Base-by-base conservation (phyloP, 2,888 invertebrate species). In the Apotomis turbidana region DNA sequence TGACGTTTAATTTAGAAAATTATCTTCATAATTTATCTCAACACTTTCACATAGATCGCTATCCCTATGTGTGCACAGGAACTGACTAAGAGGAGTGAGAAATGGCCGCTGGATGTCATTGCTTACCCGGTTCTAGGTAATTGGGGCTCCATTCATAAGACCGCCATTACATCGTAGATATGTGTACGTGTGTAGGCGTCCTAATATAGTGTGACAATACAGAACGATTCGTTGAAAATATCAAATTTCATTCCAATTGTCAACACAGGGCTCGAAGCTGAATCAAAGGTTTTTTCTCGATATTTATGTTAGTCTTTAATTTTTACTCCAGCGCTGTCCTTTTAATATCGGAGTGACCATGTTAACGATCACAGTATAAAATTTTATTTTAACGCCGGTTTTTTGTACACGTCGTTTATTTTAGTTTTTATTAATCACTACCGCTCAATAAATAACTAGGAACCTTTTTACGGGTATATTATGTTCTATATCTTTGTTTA, bases 301-400 rank as follows among this genome's bases (percentile, higher is more conserved):
- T 90, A 90, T 93, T 92, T 92, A 91, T 92, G 89, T 89, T 85
- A 87, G 88, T 90, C 91, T 92, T 92, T 92, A 91, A 92, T 91
- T 92, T 93, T 92, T 90, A 90, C 91, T 90, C 84, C 86, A 85
- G 82, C 87, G 88, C 83, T 87, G 88, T 87, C 90, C 91, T 89
- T 93, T 92, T 92, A 90, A 92, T 91, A 91, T 91, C 84, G 88
- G 85, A 86, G 83, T 83, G 88, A 83, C 86, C 85, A 86, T 85
- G 90, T 93, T 93, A 93, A 93, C 91, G 93, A 90, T 87, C 92
- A 86, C 87, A 90, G 89, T 90, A 93, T 92, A 90, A 90, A 90
- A 90, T 90, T 91, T 92, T 93, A 92, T 93, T 91, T 91, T 86
- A 88, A 89, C 87, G 87, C 85, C 83, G 82, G 83, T 87, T 87